These are phyloP conservation scores for Eupithecia centaureata DNA, from an alignment of 2,888 invertebrate genomes.

Conservation along the genomic window DNA sequence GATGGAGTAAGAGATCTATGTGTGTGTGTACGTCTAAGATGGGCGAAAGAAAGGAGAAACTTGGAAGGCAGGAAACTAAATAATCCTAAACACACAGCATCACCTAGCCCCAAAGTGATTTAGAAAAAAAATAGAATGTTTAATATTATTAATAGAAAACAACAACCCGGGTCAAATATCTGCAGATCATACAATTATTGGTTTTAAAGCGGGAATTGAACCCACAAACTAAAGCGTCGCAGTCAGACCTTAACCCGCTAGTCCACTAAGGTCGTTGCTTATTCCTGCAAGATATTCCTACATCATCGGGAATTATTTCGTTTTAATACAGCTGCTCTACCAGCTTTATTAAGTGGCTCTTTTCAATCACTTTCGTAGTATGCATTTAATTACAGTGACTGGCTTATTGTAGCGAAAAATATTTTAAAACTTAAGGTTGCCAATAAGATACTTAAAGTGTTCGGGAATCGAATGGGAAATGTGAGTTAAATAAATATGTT, in stretches of 20 bases:
- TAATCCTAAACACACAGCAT: too few relatives aligned
- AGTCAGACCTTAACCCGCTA: background rate
- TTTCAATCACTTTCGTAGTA: background rate
- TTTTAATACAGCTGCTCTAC: background rate
- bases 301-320: background rate
- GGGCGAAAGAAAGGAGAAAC: too few relatives aligned
- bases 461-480: background rate
- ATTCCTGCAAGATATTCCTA: background rate
- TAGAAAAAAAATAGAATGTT: too few relatives aligned
- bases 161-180: too few relatives aligned
- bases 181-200: too few relatives aligned
- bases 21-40: too few relatives aligned
- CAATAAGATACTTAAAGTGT: background rate
- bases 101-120: too few relatives aligned
- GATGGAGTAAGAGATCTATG: too few relatives aligned
- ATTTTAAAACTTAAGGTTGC: background rate
- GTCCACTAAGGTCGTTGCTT: background rate
- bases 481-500: background rate
- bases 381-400: background rate
- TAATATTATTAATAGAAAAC: too few relatives aligned
- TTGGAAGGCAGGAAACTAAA: too few relatives aligned
- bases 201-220: background rate
- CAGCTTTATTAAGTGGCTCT: background rate
- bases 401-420: background rate
- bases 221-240: background rate